Evolutionary conservation across 1,140 invertebrate genomes (phyloP).

Genomic region (Conus ventricosus): DNA sequence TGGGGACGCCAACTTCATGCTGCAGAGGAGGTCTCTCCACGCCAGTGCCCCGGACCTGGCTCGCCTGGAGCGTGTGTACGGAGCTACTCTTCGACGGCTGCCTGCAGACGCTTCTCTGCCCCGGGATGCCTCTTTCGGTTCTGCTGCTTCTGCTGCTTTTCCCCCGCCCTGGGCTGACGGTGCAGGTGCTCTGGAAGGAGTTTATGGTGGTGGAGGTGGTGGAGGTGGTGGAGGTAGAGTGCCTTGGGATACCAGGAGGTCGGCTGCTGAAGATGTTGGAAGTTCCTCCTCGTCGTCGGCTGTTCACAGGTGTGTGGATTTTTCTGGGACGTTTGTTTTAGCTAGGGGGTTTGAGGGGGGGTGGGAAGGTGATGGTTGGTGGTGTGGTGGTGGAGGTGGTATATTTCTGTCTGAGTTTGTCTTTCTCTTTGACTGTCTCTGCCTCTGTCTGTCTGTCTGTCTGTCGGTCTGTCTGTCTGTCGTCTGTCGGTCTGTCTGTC

Average conservation of each 20-base stretch:
- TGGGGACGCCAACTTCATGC: conserved; percentile 33
- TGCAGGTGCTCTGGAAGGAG: neutral
- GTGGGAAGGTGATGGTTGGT: too few species aligned
- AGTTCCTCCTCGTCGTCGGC: neutral
- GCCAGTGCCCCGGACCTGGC: conserved; percentile 62
- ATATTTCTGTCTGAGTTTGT: too few species aligned
- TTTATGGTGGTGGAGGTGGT: neutral
- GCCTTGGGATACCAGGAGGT: neutral
- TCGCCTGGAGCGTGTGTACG: conserved; percentile 65
- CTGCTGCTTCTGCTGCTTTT: neutral
- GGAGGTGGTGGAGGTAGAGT: neutral
- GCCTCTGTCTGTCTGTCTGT: too few species aligned
- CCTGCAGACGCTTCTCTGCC: neutral
- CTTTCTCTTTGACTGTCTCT: too few species aligned
- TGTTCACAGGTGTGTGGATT: neutral
- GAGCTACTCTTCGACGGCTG: conserved; percentile 22
- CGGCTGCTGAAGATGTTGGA: neutral
- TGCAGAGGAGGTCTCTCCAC: conserved; percentile 52
- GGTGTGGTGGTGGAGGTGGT: too few species aligned
- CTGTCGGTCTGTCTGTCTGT: too few species aligned
- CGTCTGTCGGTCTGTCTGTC: too few species aligned
- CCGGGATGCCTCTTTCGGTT: neutral
- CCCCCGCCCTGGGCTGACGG: neutral
- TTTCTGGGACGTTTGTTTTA: too few species aligned
- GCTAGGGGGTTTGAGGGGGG: too few species aligned